Base-by-base conservation (phyloP, 2,113 vertebrate species). In the Eubucco bourcierii region DNA sequence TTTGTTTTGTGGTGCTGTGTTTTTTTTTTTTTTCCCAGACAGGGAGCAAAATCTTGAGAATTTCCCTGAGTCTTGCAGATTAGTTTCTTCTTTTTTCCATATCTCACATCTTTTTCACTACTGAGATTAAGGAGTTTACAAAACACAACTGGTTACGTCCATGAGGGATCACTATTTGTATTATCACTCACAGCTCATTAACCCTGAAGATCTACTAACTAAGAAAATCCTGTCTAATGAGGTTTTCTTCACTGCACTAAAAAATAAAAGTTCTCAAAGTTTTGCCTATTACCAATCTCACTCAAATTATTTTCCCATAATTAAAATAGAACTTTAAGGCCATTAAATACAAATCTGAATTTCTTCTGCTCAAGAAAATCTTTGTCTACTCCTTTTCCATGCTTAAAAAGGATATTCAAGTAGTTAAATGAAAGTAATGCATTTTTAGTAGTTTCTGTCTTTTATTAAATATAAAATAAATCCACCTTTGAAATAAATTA, bases 151-250 rank as follows among this genome's bases (percentile, higher is more conserved):
- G 97, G 96, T 97, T 97, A 96, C 84, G 93, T 95, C 96, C 97
- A 96, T 96, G 94, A 97, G 97, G 97, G 97, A 98, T 98, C 97
- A 97, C 96, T 96, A 90, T 94, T 97, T 98, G 97, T 97, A 97
- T 97, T 97, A 97, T 97, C 97, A 97, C 97, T 97, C 97, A 97
- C 97, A 98, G 97, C 97, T 98, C 97, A 98, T 98, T 98, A 98
- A 98, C 97, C 97, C 92, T 5, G 2, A 95, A 98, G 95, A 97
- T 97, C 97, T 98, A 98, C 97, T 96, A 98, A 98, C 97, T 96
- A 98, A 98, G 97, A 98, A 98, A 98, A 98, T 98, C 97, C 97
- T 96, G 84, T 97, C 96, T 98, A 98, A 98, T 98, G 97, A 98
- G 97, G 97, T 98, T 98, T 97, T 93, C 95, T 97, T 98, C 97